Evolutionary conservation across 2,797 vertebrate species (phyloP), one percentile per base, ranked within the genome.

Genomic region (Acropternis orthonyx): DNA sequence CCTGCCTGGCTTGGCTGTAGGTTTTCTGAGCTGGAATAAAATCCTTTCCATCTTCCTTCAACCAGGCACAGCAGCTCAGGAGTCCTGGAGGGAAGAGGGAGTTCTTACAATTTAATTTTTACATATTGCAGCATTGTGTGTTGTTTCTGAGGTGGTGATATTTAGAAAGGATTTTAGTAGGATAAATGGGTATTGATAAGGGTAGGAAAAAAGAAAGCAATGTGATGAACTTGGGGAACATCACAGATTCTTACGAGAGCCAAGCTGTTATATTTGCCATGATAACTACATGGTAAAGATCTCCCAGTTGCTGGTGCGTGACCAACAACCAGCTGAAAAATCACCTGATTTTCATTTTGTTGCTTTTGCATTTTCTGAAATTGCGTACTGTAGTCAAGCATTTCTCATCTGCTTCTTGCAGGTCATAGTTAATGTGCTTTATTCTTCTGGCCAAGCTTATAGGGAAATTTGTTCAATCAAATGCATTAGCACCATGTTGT

Each of bases 91-190:
- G 54, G 37, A 39, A 67, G 56, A 68, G 24, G 13, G 39, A 27
- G 28, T 32, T 55, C 22, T 55, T 82, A 20, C 7, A 14, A 4
- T 43, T 59, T 36, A 67, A 19, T 56, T 88, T 86, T 81, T 63
- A 32, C 61, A 4, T 43, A 2, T 10, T 74, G 86, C 51, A 92
- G 27, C 6, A 1, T 9, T 46, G 26, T 24, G 2, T 58, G 26
- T 30, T 61, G 71, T 69, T 96, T 62, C 80, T 78, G 39, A 61
- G 49, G 68, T 80, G 73, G 55, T 63, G 55, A 92, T 55, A 48
- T 65, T 41, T 34, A 49, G 48, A 30, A 84, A 27, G n/a, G 58
- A 72, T 36, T 72, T 46, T 7, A 69, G 39, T 32, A 5, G 34
- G 30, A 22, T 80, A 15, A n/a, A 34, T 37, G 49, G 7, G 9